Conservation (phyloP, 2,888 invertebrate species). For the Parnassius smintheus region DNA sequence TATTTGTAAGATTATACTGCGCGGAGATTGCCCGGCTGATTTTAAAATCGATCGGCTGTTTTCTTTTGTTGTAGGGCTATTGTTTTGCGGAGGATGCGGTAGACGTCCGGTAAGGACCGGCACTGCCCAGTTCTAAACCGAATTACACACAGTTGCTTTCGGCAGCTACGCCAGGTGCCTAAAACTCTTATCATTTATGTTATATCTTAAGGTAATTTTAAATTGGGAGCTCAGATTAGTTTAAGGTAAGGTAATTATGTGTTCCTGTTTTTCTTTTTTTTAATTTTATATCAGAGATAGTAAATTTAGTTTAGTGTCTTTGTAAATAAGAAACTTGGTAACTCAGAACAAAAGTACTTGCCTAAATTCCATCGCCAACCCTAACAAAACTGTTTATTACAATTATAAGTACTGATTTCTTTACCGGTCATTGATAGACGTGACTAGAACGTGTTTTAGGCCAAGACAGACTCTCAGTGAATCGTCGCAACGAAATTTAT, state of each 20-base stretch:
- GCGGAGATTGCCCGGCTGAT: slow-evolving; percentile 67
- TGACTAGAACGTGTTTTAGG: too few species aligned
- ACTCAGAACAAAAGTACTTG: too few species aligned
- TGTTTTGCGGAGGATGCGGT: slow-evolving; percentile 49
- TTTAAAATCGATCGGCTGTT: slow-evolving; percentile 61
- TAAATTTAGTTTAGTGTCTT: too few species aligned
- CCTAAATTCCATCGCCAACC: too few species aligned
- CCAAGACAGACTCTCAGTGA: too few species aligned
- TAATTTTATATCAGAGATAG: too few species aligned
- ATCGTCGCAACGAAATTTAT: too few species aligned
- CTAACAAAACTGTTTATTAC: too few species aligned
- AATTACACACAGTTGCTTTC: slow-evolving; percentile 75
- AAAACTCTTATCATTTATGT: slow-evolving; percentile 36
- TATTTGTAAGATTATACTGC: slow-evolving; percentile 75
- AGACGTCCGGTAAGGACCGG: slow-evolving; percentile 47
- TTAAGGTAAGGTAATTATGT: neutral
- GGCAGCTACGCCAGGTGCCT: slow-evolving; percentile 53
- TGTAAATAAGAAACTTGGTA: too few species aligned
- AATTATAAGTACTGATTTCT: too few species aligned
- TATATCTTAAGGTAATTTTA: slow-evolving; percentile 31
- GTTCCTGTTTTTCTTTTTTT: too few species aligned
- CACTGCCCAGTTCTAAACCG: slow-evolving; percentile 46
- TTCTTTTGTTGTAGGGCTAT: slow-evolving; percentile 55
- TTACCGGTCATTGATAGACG: too few species aligned
- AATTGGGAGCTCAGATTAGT: slow-evolving; percentile 26